Base-by-base conservation (phyloP, 2,113 vertebrate genomes). In the Hepsetus odoe region DNA sequence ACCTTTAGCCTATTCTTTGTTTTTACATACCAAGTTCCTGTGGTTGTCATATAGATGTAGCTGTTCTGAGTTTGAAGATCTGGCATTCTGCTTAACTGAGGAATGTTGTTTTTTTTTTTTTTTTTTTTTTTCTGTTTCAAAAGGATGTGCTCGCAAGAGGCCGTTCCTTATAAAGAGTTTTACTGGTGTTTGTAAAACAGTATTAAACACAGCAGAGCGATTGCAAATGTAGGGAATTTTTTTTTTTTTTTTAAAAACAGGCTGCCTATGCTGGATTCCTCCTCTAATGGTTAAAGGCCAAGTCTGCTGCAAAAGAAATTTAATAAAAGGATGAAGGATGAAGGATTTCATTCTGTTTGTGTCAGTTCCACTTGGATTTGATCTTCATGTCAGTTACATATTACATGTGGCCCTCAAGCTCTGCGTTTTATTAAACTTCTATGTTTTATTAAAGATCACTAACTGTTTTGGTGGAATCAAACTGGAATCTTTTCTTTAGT, bases 71-170 rank as follows among this genome's bases (percentile, higher is more conserved):
- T 26, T 35, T 16, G 10, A 64, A 8, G 35, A 32, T 59, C 40
- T 80, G 72, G 51, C 42, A 68, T 83, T 72, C 24, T 61, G 24
- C 38, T 79, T 76, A 68, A 67, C 66, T 72, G 53, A 24, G n/a
- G 72, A 82, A 82, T 82, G 76, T 82, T 84, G 68, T 80, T 44
- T 26, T n/a, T 82, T 72, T 73, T 76, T 73, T 82, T 82, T 73
- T 35, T n/a, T n/a, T n/a, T n/a, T n/a, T n/a, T n/a, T n/a, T n/a
- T n/a, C n/a, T n/a, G n/a, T n/a, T n/a, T n/a, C n/a, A n/a, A n/a
- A n/a, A n/a, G 16, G 38, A 55, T 14, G 4, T n/a, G 22, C 76
- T 65, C 32, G 16, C 30, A 58, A 76, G 69, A 74, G 32, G 72
- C 30, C 22, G 67, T 65, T 38, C 69, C 64, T 72, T 46, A 76